Evolutionary conservation across 2,113 vertebrate species (phyloP).

Genomic region (Microcebus jonahi): DNA sequence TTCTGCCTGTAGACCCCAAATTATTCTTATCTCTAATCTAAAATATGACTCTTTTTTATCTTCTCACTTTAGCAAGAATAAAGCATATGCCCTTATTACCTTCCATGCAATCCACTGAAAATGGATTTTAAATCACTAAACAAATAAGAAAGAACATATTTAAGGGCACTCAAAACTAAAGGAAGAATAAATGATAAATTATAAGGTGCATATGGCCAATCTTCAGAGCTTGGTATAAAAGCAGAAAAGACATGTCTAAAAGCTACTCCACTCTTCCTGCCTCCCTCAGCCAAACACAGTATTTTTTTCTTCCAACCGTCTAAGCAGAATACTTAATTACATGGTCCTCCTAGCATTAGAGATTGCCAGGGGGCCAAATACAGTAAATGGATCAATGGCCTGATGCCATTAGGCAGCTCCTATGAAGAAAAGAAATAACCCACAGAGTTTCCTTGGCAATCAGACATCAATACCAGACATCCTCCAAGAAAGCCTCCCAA

Average conservation of each 20-base stretch:
- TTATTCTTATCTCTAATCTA: background rate
- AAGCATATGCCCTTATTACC: background rate
- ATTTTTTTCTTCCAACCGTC: background rate
- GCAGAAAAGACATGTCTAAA: background rate
- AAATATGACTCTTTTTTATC: background rate
- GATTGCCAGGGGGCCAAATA: conserved; percentile 9
- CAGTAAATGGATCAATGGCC: conserved; percentile 58
- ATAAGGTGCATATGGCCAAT: background rate
- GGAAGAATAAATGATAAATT: background rate
- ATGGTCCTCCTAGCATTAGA: background rate
- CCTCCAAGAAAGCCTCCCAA: background rate
- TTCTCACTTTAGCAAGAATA: background rate
- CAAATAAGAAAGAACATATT: background rate
- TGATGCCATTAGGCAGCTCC: conserved; percentile 40
- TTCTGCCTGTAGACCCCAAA: background rate
- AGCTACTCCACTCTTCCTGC: background rate
- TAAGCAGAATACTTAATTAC: background rate
- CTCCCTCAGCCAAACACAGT: background rate
- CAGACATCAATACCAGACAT: background rate
- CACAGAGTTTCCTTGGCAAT: background rate
- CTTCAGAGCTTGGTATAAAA: background rate
- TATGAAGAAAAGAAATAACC: conserved; percentile 36
- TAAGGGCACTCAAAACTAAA: background rate
- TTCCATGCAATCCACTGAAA: background rate
- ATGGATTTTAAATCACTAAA: background rate